These are phyloP conservation scores for Cynocephalus volans DNA, from an alignment of 2,113 vertebrate species.

Conservation along the genomic window DNA sequence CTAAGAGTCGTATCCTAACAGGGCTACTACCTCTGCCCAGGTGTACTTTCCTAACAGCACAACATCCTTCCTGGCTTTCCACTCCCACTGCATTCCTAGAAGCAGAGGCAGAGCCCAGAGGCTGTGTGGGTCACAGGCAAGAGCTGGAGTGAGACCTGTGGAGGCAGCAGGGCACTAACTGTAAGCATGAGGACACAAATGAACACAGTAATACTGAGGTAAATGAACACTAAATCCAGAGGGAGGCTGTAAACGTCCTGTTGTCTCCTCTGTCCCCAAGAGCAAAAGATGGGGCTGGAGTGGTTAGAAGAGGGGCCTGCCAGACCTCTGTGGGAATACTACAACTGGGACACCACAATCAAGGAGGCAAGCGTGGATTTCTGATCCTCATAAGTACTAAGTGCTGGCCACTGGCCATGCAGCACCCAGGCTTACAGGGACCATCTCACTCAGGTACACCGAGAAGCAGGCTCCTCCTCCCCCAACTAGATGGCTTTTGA, in stretches of 20 bases:
- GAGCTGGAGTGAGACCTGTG: slow-evolving; percentile 54
- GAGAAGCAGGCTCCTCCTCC: not conserved
- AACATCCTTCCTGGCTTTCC: slow-evolving; percentile 69
- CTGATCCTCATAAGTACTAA: slow-evolving; percentile 54
- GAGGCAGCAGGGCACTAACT: slow-evolving; percentile 80
- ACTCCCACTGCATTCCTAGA: slow-evolving; percentile 62
- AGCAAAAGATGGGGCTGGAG: slow-evolving; percentile 80
- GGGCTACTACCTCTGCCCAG: slow-evolving; percentile 4
- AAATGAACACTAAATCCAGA: slow-evolving; percentile 84
- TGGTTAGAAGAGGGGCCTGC: slow-evolving; percentile 67
- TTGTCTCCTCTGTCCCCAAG: slow-evolving; percentile 63
- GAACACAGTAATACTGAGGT: slow-evolving; percentile 86
- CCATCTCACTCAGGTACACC: not conserved
- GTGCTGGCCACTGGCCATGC: slow-evolving; percentile 66
- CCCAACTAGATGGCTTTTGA: slow-evolving; percentile 72
- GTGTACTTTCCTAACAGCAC: not conserved
- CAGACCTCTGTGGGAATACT: slow-evolving; percentile 60
- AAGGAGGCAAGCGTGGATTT: not conserved
- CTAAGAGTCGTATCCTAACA: not conserved
- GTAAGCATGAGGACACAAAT: slow-evolving; percentile 82
- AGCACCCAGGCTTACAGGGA: slow-evolving; percentile 46
- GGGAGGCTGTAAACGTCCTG: slow-evolving; percentile 87
- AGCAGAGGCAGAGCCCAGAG: slow-evolving; percentile 73
- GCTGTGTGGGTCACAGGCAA: slow-evolving; percentile 76
- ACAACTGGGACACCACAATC: slow-evolving; percentile 42